A percentile compares a stretch with the other conserved stretches of the same genome.
These are phyloP conservation scores for Horisme vitalbata DNA, from an alignment of 2,888 invertebrate species.

Conservation along the genomic window DNA sequence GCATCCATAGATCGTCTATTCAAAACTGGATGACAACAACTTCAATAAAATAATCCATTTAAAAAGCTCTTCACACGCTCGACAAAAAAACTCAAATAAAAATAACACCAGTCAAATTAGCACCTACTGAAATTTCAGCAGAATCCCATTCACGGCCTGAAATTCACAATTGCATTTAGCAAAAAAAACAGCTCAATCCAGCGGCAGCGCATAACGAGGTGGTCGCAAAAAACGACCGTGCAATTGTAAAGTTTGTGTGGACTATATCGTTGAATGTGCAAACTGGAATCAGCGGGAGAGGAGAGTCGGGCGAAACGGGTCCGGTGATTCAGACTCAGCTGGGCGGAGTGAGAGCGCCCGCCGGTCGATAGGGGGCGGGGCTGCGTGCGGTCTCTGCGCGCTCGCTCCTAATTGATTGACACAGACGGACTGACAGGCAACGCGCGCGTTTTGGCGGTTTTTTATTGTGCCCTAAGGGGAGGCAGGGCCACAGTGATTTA, in stretches of 20 bases:
- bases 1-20: too few species aligned
- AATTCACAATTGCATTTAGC: conserved; percentile 17
- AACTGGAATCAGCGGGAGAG: conserved; percentile 13
- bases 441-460: conserved; percentile 58
- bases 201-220: conserved; percentile 16
- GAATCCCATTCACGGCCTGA: not conserved
- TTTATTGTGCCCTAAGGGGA: conserved; percentile 64
- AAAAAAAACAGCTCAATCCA: conserved; percentile 23
- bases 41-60: not conserved
- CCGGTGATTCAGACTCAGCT: conserved; percentile 58
- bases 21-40: too few species aligned
- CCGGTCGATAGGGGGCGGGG: conserved; percentile 71
- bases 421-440: conserved; percentile 71
- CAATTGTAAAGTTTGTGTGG: conserved; percentile 14
- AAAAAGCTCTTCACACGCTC: not conserved
- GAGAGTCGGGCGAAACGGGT: conserved; percentile 15
- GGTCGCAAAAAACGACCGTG: conserved; percentile 19
- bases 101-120: not conserved
- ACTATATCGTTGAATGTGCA: conserved; percentile 9
- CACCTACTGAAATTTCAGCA: too few species aligned
- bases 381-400: conserved; percentile 68
- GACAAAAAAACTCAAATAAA: conserved; percentile 1
- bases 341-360: conserved; percentile 54
- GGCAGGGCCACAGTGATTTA: conserved; percentile 51
- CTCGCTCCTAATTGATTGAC: conserved; percentile 70